A percentile compares a stretch with the other conserved stretches of the same genome.
phyloP scores from a whole-genome alignment of 2,888 invertebrate genomes.

The Frankliniella fusca region DNA sequence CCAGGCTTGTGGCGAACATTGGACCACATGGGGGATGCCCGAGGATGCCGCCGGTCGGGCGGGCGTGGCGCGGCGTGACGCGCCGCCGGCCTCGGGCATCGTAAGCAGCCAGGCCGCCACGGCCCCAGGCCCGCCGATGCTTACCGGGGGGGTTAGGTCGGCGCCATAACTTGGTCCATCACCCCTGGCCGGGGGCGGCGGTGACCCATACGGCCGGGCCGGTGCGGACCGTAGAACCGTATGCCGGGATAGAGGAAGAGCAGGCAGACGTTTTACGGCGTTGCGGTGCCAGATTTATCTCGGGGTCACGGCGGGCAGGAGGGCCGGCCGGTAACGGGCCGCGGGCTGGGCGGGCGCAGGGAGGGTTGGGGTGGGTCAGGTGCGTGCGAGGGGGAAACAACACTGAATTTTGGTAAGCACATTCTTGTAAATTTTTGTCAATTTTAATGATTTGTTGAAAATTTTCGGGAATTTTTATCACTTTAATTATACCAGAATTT shows the following conservation, averaged over 20 bases:
- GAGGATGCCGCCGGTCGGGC: background rate
- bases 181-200: constrained; percentile 32
- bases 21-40: constrained; percentile 36
- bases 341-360: too few relatives aligned
- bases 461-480: too few relatives aligned
- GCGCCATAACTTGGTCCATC: constrained; percentile 3
- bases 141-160: constrained; percentile 34
- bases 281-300: background rate
- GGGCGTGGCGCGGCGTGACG: background rate
- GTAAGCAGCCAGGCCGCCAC: background rate
- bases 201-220: background rate
- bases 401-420: too few relatives aligned
- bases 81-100: background rate
- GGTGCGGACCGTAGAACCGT: too few relatives aligned
- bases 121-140: constrained; percentile 34
- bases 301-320: too few relatives aligned
- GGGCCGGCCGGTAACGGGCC: too few relatives aligned
- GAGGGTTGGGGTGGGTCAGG: too few relatives aligned
- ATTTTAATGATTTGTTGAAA: too few relatives aligned
- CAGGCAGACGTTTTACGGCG: background rate
- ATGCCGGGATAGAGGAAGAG: background rate
- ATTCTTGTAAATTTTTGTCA: too few relatives aligned
- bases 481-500: too few relatives aligned
- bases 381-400: too few relatives aligned
- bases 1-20: constrained; percentile 36